Conservation (phyloP, 2,797 vertebrate species). For the Periparus ater region DNA sequence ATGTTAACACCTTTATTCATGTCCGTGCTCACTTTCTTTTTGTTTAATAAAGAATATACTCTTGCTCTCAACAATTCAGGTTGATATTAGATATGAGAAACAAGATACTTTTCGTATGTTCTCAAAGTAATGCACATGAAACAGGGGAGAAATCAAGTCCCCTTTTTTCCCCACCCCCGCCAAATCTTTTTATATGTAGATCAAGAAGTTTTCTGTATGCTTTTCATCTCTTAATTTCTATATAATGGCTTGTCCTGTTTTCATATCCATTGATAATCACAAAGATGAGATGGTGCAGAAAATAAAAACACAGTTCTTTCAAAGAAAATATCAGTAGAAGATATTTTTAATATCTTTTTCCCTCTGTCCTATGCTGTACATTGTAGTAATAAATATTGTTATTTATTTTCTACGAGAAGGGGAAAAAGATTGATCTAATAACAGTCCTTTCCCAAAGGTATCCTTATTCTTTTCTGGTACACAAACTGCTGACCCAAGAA, state of each 20-base stretch:
- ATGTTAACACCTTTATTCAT: neutral
- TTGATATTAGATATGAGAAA: neutral
- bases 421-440: neutral
- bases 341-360: neutral
- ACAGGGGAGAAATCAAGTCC: neutral
- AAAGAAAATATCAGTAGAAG: neutral
- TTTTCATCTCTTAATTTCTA: neutral
- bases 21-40: neutral
- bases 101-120: neutral
- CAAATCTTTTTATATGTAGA: neutral
- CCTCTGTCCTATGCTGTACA: neutral
- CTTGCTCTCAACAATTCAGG: neutral
- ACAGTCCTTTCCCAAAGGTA: neutral
- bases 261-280: neutral
- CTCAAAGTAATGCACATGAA: neutral
- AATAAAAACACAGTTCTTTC: neutral
- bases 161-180: accelerated
- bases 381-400: neutral
- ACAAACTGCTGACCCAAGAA: neutral
- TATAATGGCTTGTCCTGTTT: neutral
- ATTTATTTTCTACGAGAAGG: neutral
- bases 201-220: neutral
- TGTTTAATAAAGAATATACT: neutral
- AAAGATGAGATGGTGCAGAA: neutral
- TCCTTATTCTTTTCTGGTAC: neutral